Conservation (phyloP, 2,113 vertebrate genomes). For the Zeus faber region DNA sequence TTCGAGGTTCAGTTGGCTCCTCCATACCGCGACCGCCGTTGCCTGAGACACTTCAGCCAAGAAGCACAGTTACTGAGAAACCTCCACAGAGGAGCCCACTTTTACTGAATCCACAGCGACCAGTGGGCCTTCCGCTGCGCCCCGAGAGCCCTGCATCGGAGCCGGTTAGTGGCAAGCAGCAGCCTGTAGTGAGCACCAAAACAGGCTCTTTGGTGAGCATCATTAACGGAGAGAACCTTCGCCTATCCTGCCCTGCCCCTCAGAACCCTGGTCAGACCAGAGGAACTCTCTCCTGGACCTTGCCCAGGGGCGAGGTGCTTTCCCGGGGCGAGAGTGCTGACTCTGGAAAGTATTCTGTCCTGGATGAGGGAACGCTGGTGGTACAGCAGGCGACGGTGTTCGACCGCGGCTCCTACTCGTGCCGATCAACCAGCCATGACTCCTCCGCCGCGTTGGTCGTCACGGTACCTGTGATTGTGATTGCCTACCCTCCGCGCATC, state of each 20-base stretch:
- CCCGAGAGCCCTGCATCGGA: neutral
- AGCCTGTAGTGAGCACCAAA: slow-evolving; percentile 67
- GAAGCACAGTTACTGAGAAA: slow-evolving; percentile 63
- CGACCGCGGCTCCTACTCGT: slow-evolving; percentile 86
- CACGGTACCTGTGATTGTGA: slow-evolving; percentile 87
- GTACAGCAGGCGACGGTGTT: slow-evolving; percentile 83
- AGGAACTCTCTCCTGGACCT: slow-evolving; percentile 76
- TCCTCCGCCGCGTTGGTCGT: slow-evolving; percentile 64
- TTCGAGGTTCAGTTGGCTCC: slow-evolving; percentile 12
- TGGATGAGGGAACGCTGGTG: slow-evolving; percentile 82
- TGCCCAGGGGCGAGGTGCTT: slow-evolving; percentile 79
- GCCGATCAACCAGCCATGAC: slow-evolving; percentile 66
- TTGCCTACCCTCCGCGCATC: slow-evolving; percentile 90
- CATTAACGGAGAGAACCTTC: slow-evolving; percentile 84
- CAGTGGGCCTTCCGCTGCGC: slow-evolving; percentile 18
- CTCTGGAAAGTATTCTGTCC: slow-evolving; percentile 68
- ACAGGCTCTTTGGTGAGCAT: slow-evolving; percentile 83
- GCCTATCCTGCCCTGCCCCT: slow-evolving; percentile 71
- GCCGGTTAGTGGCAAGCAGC: slow-evolving; percentile 44
- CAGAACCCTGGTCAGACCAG: slow-evolving; percentile 39
- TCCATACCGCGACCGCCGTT: slow-evolving; percentile 1
- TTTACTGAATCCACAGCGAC: slow-evolving; percentile 8
- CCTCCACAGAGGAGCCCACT: slow-evolving; percentile 17
- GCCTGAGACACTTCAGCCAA: slow-evolving; percentile 68
- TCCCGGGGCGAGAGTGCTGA: slow-evolving; percentile 67